A percentile compares a stretch with the other conserved stretches of the same genome.
phyloP scores from a whole-genome alignment of 2,888 invertebrate genomes.

The Chloroclystis v-ata region DNA sequence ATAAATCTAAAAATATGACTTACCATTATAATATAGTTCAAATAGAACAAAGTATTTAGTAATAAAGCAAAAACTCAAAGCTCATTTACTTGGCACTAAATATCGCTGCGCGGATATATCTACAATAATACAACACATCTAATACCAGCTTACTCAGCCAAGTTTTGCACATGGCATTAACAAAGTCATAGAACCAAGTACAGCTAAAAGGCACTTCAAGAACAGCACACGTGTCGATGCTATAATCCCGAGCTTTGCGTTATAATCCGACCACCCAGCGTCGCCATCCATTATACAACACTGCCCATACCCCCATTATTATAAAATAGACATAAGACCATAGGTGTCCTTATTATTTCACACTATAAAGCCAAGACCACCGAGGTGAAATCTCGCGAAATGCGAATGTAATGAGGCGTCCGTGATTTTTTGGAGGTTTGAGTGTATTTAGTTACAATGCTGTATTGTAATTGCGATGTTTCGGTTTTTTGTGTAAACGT shows the following conservation, averaged over 20 bases:
- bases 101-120: no score
- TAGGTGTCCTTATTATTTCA: conserved; percentile 70
- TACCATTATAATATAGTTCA: no score
- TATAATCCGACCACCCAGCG: conserved; percentile 74
- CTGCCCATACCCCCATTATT: conserved; percentile 71
- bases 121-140: no score
- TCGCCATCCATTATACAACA: conserved; percentile 47
- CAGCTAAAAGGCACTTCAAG: conserved; percentile 64
- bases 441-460: conserved; percentile 38
- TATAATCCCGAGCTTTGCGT: conserved; percentile 66
- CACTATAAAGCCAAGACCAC: conserved; percentile 69
- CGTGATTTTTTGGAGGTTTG: conserved; percentile 70
- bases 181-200: conserved; percentile 48
- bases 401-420: conserved; percentile 69
- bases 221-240: conserved; percentile 72
- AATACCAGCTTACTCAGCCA: no score
- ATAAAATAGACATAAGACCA: conserved; percentile 40
- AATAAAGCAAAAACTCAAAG: no score
- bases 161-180: conserved; percentile 26
- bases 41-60: no score
- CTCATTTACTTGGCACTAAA: no score
- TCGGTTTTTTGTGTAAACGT: conserved; percentile 25
- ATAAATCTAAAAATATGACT: no score
- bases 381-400: conserved; percentile 49
- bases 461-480: conserved; percentile 33